phyloP scores from a whole-genome alignment of 2,113 vertebrate species.

The Tupaia chinensis region DNA sequence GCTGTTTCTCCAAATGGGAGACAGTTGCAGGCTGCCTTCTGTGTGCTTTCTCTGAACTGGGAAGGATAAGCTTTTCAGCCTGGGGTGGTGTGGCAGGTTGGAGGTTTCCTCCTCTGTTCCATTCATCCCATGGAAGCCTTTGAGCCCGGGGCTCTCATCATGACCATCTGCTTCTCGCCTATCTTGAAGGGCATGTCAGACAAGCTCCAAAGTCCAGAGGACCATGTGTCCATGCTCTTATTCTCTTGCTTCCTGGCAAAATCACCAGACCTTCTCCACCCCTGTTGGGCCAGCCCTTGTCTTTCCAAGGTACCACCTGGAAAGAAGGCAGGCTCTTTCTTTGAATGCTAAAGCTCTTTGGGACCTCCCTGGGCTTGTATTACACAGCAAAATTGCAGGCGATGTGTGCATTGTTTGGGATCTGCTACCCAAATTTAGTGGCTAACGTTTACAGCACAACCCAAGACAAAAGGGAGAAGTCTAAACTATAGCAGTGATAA shows the following conservation, averaged over 20 bases:
- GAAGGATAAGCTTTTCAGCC: conserved; percentile 17
- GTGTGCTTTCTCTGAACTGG: conserved; percentile 36
- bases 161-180: conserved; percentile 61
- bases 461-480: neutral
- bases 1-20: conserved; percentile 70
- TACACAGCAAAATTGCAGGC: neutral
- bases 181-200: neutral
- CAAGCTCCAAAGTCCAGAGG: neutral
- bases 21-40: conserved; percentile 57
- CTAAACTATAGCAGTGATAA: neutral
- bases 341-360: neutral
- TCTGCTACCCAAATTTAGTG: neutral
- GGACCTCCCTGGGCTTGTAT: neutral
- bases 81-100: neutral
- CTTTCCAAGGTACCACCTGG: neutral
- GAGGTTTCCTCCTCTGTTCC: conserved; percentile 18
- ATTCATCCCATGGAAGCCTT: neutral
- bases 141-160: neutral
- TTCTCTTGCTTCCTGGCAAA: neutral
- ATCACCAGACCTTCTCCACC: neutral
- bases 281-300: neutral
- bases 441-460: neutral
- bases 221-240: neutral
- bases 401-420: neutral
- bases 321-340: neutral